Evolutionary conservation across 2,113 vertebrate species (phyloP).

Genomic region (Philantomba maxwellii): DNA sequence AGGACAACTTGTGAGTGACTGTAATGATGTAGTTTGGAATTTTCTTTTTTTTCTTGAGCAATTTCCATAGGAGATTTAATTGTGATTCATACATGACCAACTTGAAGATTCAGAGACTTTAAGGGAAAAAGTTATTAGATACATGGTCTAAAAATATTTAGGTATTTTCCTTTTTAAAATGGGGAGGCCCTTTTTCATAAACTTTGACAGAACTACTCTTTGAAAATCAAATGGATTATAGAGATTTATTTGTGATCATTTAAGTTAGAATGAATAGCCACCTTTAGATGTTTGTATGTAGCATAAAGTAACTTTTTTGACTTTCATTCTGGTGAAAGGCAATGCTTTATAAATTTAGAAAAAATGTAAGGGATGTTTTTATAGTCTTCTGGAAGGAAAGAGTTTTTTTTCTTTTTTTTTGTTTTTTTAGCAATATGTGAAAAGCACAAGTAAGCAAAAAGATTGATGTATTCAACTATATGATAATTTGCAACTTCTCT

Average conservation of each 20-base stretch:
- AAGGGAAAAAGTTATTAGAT: not conserved
- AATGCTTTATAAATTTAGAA: not conserved
- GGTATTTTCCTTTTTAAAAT: not conserved
- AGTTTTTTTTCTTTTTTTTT: not conserved
- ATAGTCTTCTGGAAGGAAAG: not conserved
- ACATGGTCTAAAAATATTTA: not conserved
- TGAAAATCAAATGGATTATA: not conserved
- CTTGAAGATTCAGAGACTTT: not conserved
- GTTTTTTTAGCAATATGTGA: not conserved
- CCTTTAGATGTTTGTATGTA: not conserved
- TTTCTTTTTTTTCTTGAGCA: not conserved
- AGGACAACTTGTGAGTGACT: constrained; percentile 73
- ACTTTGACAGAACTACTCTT: not conserved
- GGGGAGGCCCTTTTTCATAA: not conserved
- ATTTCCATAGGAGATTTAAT: not conserved
- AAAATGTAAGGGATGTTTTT: not conserved
- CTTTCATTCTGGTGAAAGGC: not conserved
- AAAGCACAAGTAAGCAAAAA: not conserved
- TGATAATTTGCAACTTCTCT: not conserved
- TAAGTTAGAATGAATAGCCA: not conserved
- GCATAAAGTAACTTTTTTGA: not conserved
- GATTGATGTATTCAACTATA: not conserved
- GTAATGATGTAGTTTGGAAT: not conserved
- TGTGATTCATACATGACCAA: not conserved
- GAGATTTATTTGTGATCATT: not conserved